Percentiles rank a stretch among this genome's conserved stretches.
phyloP scores from a whole-genome alignment of 23 tunicate genomes.

The Trididemnum nubilum region DNA sequence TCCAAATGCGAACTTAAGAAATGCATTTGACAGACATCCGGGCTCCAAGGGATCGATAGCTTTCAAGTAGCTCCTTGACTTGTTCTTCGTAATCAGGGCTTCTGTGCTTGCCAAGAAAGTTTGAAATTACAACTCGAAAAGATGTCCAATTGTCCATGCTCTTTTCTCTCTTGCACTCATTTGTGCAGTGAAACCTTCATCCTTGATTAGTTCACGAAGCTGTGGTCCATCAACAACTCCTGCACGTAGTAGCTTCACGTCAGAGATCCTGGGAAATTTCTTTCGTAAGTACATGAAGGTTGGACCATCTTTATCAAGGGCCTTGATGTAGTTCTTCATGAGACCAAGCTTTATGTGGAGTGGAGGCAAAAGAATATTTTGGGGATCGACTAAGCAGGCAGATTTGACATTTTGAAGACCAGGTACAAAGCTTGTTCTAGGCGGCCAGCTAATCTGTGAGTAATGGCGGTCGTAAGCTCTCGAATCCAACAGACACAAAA shows the following conservation, averaged over 20 bases:
- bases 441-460: conserved; percentile 29
- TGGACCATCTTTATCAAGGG: conserved; percentile 40
- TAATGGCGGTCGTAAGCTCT: conserved; percentile 28
- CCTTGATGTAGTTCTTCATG: conserved; percentile 42
- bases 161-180: conserved; percentile 41
- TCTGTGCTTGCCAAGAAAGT: conserved; percentile 38
- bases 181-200: conserved; percentile 34
- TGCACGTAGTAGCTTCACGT: conserved; percentile 47
- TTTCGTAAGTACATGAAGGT: conserved; percentile 31
- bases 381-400: conserved; percentile 39
- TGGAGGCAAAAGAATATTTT: conserved; percentile 40
- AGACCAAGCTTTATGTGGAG: conserved; percentile 44
- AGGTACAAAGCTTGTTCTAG: conserved; percentile 45
- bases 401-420: conserved; percentile 37
- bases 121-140: conserved; percentile 37
- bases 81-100: conserved; percentile 32
- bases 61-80: conserved; percentile 31
- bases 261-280: conserved; percentile 40
- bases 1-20: conserved; percentile 33
- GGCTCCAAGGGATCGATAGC: conserved; percentile 37
- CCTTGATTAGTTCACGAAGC: conserved; percentile 39
- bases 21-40: conserved; percentile 43
- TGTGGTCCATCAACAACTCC: conserved; percentile 38
- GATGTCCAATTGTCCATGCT: conserved; percentile 49
- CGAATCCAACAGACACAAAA: conserved; percentile 34